These are phyloP conservation scores for Apteryx owenii DNA, from an alignment of 2,113 vertebrate species.

Conservation along the genomic window DNA sequence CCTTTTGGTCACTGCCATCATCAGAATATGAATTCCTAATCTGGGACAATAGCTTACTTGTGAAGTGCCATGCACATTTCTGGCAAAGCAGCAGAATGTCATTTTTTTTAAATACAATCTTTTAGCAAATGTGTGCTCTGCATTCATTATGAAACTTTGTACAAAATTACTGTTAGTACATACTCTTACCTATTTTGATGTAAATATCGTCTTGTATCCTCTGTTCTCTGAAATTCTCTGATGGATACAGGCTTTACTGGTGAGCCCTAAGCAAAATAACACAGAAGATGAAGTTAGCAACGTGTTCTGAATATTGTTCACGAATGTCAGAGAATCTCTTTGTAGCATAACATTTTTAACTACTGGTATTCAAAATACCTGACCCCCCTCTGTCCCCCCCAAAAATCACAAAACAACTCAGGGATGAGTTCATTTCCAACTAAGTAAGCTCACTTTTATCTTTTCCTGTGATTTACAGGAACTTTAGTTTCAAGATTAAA, in stretches of 20 bases:
- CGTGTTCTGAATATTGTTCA: not conserved
- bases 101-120: not conserved
- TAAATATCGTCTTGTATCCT: slow-evolving; percentile 80
- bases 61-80: not conserved
- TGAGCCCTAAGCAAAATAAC: slow-evolving; percentile 78
- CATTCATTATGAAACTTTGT: not conserved
- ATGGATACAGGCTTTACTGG: slow-evolving; percentile 75
- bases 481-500: not conserved
- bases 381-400: not conserved
- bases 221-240: slow-evolving; percentile 80
- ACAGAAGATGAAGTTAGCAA: slow-evolving; percentile 13
- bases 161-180: not conserved
- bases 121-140: not conserved
- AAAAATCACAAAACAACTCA: not conserved
- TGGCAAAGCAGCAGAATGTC: not conserved
- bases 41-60: not conserved
- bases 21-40: not conserved
- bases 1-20: not conserved
- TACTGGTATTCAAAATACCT: not conserved
- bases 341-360: not conserved
- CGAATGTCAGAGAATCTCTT: not conserved
- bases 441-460: not conserved
- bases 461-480: not conserved
- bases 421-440: not conserved
- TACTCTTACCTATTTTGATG: slow-evolving; percentile 82